Percentiles rank a stretch among this genome's conserved stretches.
Conservation (phyloP, 2,888 invertebrate species). For the Anagyrus pseudococci region DNA sequence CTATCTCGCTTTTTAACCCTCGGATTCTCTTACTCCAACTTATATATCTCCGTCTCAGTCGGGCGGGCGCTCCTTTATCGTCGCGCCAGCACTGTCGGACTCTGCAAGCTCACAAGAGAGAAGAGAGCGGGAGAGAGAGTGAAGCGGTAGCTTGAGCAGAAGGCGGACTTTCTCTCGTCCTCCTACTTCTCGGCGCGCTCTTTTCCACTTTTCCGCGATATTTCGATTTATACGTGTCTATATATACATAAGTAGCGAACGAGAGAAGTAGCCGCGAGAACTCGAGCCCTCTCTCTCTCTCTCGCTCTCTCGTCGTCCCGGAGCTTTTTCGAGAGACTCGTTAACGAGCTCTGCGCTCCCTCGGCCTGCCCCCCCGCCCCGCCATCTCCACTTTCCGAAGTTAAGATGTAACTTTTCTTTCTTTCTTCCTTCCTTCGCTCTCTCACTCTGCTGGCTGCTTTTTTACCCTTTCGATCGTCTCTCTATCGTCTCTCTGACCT, state of each 20-base stretch:
- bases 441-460: too few species aligned
- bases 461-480: slow-evolving; percentile 4
- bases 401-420: slow-evolving; percentile 36
- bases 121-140: too few species aligned
- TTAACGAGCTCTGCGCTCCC: slow-evolving; percentile 36
- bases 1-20: background rate
- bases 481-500: background rate
- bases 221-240: slow-evolving; percentile 15
- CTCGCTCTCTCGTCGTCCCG: slow-evolving; percentile 7
- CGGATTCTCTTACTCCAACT: background rate
- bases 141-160: background rate
- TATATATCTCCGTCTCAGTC: background rate
- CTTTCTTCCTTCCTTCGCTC: slow-evolving; percentile 2
- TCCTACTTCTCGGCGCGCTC: background rate
- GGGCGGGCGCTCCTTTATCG: background rate
- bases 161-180: background rate
- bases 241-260: background rate
- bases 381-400: too few species aligned
- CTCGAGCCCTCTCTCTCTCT: background rate
- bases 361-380: background rate
- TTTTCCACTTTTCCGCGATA: slow-evolving; percentile 17
- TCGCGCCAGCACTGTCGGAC: too few species aligned
- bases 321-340: slow-evolving; percentile 40
- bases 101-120: too few species aligned
- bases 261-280: background rate